These are phyloP conservation scores for Tympanoctomys barrerae DNA, from an alignment of 2,797 vertebrate genomes.

Conservation along the genomic window DNA sequence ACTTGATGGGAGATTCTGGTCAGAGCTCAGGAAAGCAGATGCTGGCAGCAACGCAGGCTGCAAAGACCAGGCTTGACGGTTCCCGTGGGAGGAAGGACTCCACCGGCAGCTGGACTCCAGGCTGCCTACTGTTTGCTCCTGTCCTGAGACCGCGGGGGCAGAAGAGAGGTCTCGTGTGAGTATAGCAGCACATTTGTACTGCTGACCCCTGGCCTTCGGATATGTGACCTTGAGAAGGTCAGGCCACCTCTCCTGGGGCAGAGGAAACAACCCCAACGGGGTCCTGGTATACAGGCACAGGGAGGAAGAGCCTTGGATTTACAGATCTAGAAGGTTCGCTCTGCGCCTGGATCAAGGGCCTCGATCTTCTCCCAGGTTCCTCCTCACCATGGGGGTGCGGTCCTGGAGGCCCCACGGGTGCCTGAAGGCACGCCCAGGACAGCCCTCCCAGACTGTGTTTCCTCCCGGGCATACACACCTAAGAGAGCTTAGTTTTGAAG, in stretches of 20 bases:
- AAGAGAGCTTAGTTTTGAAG: not conserved
- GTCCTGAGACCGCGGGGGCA: not conserved
- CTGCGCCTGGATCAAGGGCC: not conserved
- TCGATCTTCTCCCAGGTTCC: not conserved
- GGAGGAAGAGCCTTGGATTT: not conserved
- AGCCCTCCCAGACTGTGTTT: too few relatives aligned
- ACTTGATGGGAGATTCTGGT: not conserved
- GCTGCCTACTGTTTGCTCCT: not conserved
- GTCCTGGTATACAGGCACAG: not conserved
- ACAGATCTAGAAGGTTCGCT: not conserved
- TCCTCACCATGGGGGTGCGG: not conserved
- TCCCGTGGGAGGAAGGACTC: not conserved
- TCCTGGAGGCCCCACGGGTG: not conserved
- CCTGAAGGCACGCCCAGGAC: not conserved
- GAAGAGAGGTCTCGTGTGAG: not conserved
- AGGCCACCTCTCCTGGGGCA: not conserved
- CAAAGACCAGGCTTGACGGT: not conserved
- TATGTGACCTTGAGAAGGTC: not conserved
- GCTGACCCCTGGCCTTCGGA: not conserved
- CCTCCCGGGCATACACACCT: not conserved
- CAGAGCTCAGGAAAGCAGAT: not conserved
- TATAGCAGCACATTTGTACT: rapidly evolving
- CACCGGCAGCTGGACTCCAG: not conserved
- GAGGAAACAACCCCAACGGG: not conserved
- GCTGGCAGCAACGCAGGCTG: not conserved